phyloP scores from a whole-genome alignment of 2,113 vertebrate genomes.

The Xiphophorus hellerii region DNA sequence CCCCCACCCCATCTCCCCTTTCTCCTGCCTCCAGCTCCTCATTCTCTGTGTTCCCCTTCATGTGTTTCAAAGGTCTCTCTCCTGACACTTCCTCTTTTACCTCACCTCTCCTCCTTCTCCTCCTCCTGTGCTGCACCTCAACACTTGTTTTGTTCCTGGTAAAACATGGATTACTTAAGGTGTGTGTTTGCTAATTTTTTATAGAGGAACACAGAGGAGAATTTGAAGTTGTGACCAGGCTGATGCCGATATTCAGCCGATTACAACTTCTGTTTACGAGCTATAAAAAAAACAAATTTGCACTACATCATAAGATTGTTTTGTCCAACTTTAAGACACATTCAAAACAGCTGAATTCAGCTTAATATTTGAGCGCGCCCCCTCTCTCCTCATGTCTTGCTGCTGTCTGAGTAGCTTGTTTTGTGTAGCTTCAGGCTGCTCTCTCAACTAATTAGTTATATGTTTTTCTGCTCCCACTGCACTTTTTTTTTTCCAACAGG shows the following conservation, averaged over 20 bases:
- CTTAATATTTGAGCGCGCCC: neutral
- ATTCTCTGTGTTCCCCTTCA: conserved; percentile 60
- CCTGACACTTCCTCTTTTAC: conserved; percentile 44
- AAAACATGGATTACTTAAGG: conserved; percentile 44
- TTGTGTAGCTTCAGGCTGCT: neutral
- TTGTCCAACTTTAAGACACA: too few species aligned
- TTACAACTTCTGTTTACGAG: neutral
- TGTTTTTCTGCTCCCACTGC: neutral
- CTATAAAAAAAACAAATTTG: neutral
- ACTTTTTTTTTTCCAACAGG: neutral
- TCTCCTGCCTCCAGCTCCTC: conserved; percentile 47
- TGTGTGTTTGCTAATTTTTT: conserved; percentile 9
- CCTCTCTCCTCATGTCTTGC: too few species aligned
- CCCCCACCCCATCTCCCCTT: conserved; percentile 41
- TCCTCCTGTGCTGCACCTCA: conserved; percentile 40
- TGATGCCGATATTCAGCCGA: neutral
- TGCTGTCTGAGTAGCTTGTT: too few species aligned
- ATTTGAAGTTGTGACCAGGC: neutral
- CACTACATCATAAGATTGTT: neutral
- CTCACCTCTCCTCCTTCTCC: conserved; percentile 25
- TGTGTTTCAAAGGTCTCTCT: conserved; percentile 66
- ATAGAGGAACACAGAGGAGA: neutral
- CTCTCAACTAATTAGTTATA: neutral
- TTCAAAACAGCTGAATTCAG: neutral
- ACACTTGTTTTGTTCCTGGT: conserved; percentile 54